Conservation (phyloP, 2,888 invertebrate genomes). For the Caenorhabditis uteleia region DNA sequence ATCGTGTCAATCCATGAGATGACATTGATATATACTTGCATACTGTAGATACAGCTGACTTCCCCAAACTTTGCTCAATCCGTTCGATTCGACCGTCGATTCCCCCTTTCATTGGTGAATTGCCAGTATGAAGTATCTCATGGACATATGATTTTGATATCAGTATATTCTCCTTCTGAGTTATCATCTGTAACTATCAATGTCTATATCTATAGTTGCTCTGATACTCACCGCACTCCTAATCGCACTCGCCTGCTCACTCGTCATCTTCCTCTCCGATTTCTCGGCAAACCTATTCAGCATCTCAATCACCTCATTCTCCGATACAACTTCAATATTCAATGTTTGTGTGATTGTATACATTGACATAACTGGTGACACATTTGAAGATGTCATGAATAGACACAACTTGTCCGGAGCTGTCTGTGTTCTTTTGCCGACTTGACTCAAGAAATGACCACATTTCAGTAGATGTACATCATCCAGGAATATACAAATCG, state of each 20-base stretch:
- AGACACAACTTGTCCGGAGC: conserved; percentile 42
- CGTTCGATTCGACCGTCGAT: conserved; percentile 40
- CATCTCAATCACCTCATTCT: conserved; percentile 50
- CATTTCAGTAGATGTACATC: conserved; percentile 62
- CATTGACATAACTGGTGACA: conserved; percentile 42
- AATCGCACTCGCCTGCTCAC: conserved; percentile 43
- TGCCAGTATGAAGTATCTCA: conserved; percentile 35
- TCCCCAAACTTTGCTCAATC: conserved; percentile 44
- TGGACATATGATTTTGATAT: conserved; percentile 39
- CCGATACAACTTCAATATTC: conserved; percentile 43
- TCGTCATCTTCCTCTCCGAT: conserved; percentile 38
- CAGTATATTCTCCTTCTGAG: conserved; percentile 31
- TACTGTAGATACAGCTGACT: conserved; percentile 28
- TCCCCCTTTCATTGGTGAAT: conserved; percentile 34
- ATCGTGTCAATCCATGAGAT: conserved; percentile 51
- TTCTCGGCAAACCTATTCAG: conserved; percentile 41
- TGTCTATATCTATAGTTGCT: neutral
- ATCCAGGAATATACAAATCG: conserved; percentile 65
- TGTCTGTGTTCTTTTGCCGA: conserved; percentile 37
- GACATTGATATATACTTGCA: conserved; percentile 42
- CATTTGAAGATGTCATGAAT: conserved; percentile 44
- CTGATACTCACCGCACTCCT: conserved; percentile 33
- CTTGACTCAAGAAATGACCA: conserved; percentile 54
- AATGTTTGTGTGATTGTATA: conserved; percentile 44
- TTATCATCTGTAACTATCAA: conserved; percentile 18